A percentile compares a stretch with the other conserved stretches of the same genome.
Conservation (phyloP, 2,113 vertebrate species). For the Gavialis gangeticus region DNA sequence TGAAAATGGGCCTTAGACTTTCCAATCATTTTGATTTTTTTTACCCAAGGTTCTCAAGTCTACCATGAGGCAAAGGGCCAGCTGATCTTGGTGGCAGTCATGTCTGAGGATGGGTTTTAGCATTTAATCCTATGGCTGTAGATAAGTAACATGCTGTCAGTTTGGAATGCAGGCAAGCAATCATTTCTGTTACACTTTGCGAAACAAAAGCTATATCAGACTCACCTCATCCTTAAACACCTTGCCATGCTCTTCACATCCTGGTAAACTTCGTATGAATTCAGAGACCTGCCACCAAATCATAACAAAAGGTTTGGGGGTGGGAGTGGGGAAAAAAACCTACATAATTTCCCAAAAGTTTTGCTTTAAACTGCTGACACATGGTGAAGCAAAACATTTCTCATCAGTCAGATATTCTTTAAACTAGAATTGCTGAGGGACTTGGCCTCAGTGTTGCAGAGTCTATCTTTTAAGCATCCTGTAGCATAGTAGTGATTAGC, state of each 20-base stretch:
- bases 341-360: background rate
- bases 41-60: background rate
- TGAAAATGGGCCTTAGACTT: background rate
- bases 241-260: slow-evolving; percentile 88
- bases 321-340: background rate
- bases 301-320: background rate
- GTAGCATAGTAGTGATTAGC: too few species aligned
- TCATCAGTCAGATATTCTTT: background rate
- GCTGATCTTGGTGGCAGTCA: background rate
- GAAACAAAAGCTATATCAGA: background rate
- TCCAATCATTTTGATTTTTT: background rate
- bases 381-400: background rate
- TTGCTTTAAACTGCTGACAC: background rate
- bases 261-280: slow-evolving; percentile 89
- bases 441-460: too few species aligned
- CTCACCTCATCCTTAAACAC: slow-evolving; percentile 91
- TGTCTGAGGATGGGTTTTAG: background rate
- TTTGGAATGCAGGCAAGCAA: background rate
- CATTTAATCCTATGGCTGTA: background rate
- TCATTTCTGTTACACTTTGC: background rate
- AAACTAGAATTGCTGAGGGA: too few species aligned
- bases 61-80: background rate
- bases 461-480: too few species aligned
- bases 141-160: background rate
- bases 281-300: slow-evolving; percentile 82